Base-by-base conservation (phyloP, 2,888 invertebrate genomes). In the Sarcophaga carnaria region DNA sequence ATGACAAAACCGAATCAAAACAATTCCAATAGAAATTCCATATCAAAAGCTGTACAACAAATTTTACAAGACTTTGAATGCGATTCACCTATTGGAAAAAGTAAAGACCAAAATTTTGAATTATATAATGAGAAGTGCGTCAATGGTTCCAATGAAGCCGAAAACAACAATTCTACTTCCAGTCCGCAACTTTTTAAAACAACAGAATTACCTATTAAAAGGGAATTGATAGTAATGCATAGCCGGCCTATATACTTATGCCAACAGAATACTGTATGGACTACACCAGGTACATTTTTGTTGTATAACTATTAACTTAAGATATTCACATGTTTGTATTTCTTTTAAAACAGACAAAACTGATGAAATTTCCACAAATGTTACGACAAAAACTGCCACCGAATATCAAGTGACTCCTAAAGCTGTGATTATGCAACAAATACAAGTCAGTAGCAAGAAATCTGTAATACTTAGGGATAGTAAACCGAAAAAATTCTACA, bases 361-460 rank as follows among this genome's bases (percentile, higher is more conserved):
- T n/a, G 12, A 17, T 22, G 47, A 17, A 37, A 80, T 80, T 25
- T 27, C 64, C 3, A 49, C 22, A 14, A 84, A 70, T 37, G 8
- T 64, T 5, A 66, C 64, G 14, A 67, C 71, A 62, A 37, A 22
- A 76, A 70, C 49, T 8, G n/a, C 70, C 27, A 71, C 76, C 12
- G 60, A 37, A 14, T 86, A 82, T 63, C 62, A 85, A 69, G 62
- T 88, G 11, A 83, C 84, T 22, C 85, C 86, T 27, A 82, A 72
- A 37, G 66, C 86, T 27, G 60, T 88, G 62, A 85, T 86, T 25
- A 63, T 80, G 54, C 88, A 80, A 11, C 77, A 85, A 69, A n/a
- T 80, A 17, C 66, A 85, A 76, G 71, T 85, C 54, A 76, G 67
- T 67, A 60, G 60, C 5, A 71, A 76, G 22, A 70, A 80, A 80